phyloP scores from a whole-genome alignment of 2,797 vertebrate genomes.

The Phoebastria nigripes region DNA sequence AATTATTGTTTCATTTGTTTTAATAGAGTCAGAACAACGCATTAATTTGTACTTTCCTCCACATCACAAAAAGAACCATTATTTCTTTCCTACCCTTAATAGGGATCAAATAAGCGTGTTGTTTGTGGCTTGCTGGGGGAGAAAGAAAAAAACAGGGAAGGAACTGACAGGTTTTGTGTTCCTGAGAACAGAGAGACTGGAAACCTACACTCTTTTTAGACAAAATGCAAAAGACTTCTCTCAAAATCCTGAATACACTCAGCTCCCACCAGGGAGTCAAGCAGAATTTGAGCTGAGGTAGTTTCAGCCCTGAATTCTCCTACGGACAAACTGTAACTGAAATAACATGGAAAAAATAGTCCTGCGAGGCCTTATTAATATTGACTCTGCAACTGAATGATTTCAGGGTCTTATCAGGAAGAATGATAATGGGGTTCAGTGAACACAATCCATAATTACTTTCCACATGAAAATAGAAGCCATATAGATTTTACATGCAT shows the following conservation, averaged over 20 bases:
- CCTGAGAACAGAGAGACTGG: not conserved
- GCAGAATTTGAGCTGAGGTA: not conserved
- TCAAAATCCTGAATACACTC: not conserved
- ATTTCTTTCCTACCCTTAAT: not conserved
- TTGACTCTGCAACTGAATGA: not conserved
- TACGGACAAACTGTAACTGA: not conserved
- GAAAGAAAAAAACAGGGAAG: not conserved
- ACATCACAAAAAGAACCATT: not conserved
- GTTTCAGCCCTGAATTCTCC: not conserved
- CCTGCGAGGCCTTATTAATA: not conserved
- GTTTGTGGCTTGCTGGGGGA: not conserved
- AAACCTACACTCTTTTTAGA: not conserved
- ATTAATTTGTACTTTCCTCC: not conserved
- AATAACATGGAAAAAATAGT: not conserved
- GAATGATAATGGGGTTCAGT: not conserved
- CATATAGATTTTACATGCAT: not conserved
- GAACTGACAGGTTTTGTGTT: not conserved
- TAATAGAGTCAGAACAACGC: not conserved
- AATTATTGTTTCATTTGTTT: not conserved
- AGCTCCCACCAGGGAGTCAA: not conserved
- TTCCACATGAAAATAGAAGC: not conserved
- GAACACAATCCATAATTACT: not conserved
- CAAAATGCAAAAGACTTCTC: not conserved
- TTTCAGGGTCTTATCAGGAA: not conserved
- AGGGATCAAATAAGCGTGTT: not conserved